Percentiles rank a stretch among this genome's conserved stretches.
Evolutionary conservation across 2,797 vertebrate species (phyloP).

Genomic region (Schizothorax lantsangensis): DNA sequence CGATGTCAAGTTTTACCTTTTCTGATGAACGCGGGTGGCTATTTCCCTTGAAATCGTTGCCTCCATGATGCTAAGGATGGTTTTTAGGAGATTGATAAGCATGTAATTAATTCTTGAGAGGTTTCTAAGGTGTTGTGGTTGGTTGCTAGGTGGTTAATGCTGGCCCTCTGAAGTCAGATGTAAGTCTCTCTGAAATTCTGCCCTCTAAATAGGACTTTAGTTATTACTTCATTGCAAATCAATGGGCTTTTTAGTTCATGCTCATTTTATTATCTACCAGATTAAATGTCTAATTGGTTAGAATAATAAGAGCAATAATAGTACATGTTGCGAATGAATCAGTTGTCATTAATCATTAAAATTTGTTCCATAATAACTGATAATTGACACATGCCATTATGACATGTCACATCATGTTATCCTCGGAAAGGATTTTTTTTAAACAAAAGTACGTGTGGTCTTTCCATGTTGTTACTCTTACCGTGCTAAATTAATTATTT

Average conservation of each 20-base stretch:
- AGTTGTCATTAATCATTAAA: background rate
- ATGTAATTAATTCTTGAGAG: background rate
- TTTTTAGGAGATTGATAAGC: background rate
- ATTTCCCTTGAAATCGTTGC: background rate
- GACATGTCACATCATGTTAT: background rate
- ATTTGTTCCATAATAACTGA: background rate
- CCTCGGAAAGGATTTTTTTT: background rate
- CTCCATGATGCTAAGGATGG: background rate
- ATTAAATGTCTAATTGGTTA: background rate
- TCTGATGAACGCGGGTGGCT: background rate
- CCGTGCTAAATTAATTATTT: background rate
- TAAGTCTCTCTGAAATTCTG: background rate
- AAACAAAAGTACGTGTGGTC: background rate
- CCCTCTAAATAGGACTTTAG: background rate
- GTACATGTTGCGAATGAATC: background rate
- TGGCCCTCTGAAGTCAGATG: background rate
- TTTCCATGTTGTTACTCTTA: background rate
- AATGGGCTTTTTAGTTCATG: background rate
- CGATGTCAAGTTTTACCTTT: background rate
- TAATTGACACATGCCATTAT: background rate
- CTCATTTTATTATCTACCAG: too few relatives aligned
- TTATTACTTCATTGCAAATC: background rate
- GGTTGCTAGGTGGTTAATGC: background rate
- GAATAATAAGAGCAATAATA: background rate
- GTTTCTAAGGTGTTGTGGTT: constrained; percentile 6